A percentile compares a stretch with the other conserved stretches of the same genome.
phyloP scores from a whole-genome alignment of 2,888 invertebrate genomes.

The Pecten maximus region DNA sequence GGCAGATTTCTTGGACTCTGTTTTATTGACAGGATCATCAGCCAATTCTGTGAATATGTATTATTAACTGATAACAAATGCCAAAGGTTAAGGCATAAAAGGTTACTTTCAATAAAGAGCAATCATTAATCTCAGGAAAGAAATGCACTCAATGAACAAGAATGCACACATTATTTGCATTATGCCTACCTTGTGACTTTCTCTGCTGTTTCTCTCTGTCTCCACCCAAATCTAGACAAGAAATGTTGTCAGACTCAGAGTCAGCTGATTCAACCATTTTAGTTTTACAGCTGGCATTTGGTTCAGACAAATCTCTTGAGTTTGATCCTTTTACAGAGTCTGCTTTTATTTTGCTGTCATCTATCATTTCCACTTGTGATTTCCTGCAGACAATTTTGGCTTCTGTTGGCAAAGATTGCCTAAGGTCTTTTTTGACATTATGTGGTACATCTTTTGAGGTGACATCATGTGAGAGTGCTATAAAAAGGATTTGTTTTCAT shows the following conservation, averaged over 20 bases:
- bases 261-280: background rate
- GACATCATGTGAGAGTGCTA: background rate
- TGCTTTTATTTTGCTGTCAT: background rate
- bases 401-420: too few relatives aligned
- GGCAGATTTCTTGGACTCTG: background rate
- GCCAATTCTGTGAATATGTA: too few relatives aligned
- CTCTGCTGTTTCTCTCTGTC: background rate
- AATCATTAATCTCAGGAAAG: too few relatives aligned
- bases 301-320: background rate
- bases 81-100: too few relatives aligned
- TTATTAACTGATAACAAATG: too few relatives aligned
- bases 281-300: background rate
- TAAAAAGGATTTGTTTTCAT: background rate
- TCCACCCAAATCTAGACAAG: background rate
- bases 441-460: too few relatives aligned
- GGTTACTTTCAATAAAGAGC: too few relatives aligned
- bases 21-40: background rate
- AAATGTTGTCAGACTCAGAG: background rate
- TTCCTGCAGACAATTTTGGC: background rate
- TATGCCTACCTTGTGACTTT: background rate
- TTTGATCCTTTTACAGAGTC: background rate
- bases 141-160: too few relatives aligned
- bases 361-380: background rate
- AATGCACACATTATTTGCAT: too few relatives aligned
- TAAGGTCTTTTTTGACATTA: background rate